Evolutionary conservation across 2,888 invertebrate genomes (phyloP), one percentile per base, ranked within the genome.

Genomic region (Chloromyia formosa): DNA sequence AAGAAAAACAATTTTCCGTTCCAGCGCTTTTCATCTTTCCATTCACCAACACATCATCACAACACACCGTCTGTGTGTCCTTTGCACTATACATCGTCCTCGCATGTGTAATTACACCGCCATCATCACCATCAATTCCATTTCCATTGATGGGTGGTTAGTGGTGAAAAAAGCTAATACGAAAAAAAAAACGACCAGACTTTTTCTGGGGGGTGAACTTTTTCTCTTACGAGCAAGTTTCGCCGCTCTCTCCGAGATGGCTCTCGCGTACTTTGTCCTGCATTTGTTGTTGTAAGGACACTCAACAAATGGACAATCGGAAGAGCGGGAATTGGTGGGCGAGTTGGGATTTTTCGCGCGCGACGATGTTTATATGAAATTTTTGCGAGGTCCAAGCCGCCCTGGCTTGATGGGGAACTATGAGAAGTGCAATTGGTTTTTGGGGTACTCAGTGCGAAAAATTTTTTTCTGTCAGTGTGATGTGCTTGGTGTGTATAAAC

Each of bases 381-480:
- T 75, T 77, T 72, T 74, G 74, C 74, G 56, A 74, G 73, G 42
- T 62, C 73, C 60, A 56, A 74, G 74, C 69, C 49, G 53, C 27
- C 60, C 60, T 35, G 27, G 27, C 27, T 49, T 14, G 18, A 27
- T 42, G 56, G 58, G 75, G 66, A 68, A 75, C 76, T 74, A 74
- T 74, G 76, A 77, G 75, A 77, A 77, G 71, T 76, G 77, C 74
- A 78, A 71, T 76, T 75, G 62, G 69, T 77, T 77, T 77, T 76
- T 76, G 69, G 66, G 74, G 74, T 76, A 77, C 77, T 78, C 78
- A 78, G 78, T 78, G 78, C 78, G 78, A 78, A 78, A 77, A 78
- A 78, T 64, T 75, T 77, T 77, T 77, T 77, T 77, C 78, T 78
- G 74, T 77, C 76, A 78, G 78, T 78, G 78, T 78, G 78, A 78